Evolutionary conservation across 2,888 invertebrate genomes (phyloP).

Genomic region (Antheraea yamamai): DNA sequence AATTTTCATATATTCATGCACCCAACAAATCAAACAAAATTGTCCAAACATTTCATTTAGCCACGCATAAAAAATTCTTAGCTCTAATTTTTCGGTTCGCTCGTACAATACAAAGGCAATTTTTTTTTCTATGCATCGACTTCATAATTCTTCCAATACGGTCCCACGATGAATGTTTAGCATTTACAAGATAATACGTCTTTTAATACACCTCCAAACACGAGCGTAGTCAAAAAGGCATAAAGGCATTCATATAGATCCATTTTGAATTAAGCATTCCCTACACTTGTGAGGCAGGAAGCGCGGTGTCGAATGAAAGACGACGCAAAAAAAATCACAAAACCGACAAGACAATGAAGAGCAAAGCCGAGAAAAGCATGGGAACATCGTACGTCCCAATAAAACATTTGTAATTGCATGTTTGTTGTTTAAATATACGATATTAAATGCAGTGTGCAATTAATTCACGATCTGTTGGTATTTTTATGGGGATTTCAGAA

Average conservation of each 20-base stretch:
- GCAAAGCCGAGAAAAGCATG: conserved; percentile 51
- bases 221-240: conserved; percentile 76
- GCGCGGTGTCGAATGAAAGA: conserved; percentile 72
- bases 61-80: conserved; percentile 14
- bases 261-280: conserved; percentile 54
- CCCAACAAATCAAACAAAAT: conserved; percentile 18
- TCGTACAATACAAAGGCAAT: conserved; percentile 15
- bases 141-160: conserved; percentile 20
- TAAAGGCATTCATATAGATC: conserved; percentile 68
- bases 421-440: conserved; percentile 13
- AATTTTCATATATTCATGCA: neutral
- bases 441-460: neutral
- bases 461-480: neutral
- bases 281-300: conserved; percentile 78
- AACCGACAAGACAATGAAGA: conserved; percentile 55
- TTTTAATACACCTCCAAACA: conserved; percentile 68
- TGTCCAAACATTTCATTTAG: conserved; percentile 16
- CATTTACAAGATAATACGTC: conserved; percentile 56
- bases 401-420: conserved; percentile 38
- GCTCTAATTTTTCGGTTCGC: conserved; percentile 13
- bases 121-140: conserved; percentile 21
- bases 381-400: conserved; percentile 43
- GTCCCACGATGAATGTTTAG: conserved; percentile 35
- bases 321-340: conserved; percentile 51
- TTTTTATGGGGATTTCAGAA: neutral